These are phyloP conservation scores for Drosophila nebulosa DNA, from an alignment of 1,140 invertebrate species.

Conservation along the genomic window DNA sequence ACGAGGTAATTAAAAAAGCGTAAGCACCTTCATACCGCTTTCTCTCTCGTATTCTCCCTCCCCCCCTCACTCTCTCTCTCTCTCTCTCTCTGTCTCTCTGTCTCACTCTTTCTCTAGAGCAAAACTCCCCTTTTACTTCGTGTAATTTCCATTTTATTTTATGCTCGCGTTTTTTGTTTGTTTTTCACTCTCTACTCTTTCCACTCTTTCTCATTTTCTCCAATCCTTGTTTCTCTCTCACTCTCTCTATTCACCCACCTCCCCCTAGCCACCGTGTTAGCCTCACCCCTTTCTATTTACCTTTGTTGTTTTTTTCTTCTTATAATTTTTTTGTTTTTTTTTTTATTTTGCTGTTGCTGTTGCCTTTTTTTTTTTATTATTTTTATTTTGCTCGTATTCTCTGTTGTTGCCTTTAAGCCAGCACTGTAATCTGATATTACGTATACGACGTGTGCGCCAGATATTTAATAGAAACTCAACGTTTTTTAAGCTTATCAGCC, in stretches of 20 bases:
- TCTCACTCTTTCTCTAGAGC: neutral
- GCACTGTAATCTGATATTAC: slow-evolving; percentile 74
- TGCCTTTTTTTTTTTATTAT: neutral
- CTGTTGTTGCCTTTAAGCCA: slow-evolving; percentile 60
- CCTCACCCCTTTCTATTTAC: slow-evolving; percentile 42
- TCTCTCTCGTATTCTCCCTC: neutral
- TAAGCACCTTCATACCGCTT: slow-evolving; percentile 63
- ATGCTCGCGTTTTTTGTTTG: slow-evolving; percentile 66
- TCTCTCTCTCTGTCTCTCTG: neutral
- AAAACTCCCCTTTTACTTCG: slow-evolving; percentile 37
- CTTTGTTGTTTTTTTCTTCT: slow-evolving; percentile 72
- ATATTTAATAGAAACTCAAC: slow-evolving; percentile 76
- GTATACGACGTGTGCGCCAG: slow-evolving; percentile 71
- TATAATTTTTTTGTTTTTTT: slow-evolving; percentile 35
- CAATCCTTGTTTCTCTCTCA: neutral
- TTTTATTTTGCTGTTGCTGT: slow-evolving; percentile 7
- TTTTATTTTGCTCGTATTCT: neutral
- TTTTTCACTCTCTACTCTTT: too few species aligned
- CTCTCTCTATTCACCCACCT: slow-evolving; percentile 35
- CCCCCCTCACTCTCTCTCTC: neutral
- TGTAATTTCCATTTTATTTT: slow-evolving; percentile 78
- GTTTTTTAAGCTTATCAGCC: slow-evolving; percentile 60
- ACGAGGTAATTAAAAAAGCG: slow-evolving; percentile 77
- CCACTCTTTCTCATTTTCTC: slow-evolving; percentile 26
- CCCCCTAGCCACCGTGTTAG: too few species aligned